A percentile compares a stretch with the other conserved stretches of the same genome.
phyloP scores from a whole-genome alignment of 1,140 invertebrate genomes.

The Pissodes strobi region DNA sequence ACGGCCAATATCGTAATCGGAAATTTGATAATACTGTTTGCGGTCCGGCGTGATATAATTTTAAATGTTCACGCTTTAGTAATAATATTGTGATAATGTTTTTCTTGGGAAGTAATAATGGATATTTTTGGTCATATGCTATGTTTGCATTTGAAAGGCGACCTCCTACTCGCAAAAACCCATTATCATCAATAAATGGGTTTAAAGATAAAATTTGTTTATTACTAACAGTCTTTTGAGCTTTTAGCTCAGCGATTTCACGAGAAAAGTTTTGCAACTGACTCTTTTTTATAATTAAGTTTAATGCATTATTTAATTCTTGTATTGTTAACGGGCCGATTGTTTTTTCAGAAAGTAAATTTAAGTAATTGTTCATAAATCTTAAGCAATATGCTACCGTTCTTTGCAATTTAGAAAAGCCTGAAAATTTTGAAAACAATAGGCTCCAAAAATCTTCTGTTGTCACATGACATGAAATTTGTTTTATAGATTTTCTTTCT shows the following conservation, averaged over 20 bases:
- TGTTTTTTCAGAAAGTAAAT: too few relatives aligned
- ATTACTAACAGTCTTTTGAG: neutral
- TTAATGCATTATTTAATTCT: too few relatives aligned
- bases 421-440: neutral
- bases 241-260: too few relatives aligned
- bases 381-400: too few relatives aligned
- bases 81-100: too few relatives aligned
- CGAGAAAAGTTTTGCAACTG: neutral
- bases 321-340: neutral
- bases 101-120: too few relatives aligned
- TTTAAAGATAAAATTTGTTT: constrained; percentile 9
- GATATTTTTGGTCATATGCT: neutral
- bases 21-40: too few relatives aligned
- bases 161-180: too few relatives aligned
- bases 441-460: neutral
- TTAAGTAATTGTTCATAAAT: too few relatives aligned
- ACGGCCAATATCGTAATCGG: neutral
- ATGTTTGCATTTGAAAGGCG: constrained; percentile 1
- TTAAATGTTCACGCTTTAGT: neutral
- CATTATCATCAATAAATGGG: constrained; percentile 1
- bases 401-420: neutral
- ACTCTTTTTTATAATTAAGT: neutral
- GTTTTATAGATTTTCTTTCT: constrained; percentile 3
- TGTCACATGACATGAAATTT: neutral
- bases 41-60: too few relatives aligned